phyloP scores from a whole-genome alignment of 2,797 vertebrate species.

The Xyrichtys novacula region DNA sequence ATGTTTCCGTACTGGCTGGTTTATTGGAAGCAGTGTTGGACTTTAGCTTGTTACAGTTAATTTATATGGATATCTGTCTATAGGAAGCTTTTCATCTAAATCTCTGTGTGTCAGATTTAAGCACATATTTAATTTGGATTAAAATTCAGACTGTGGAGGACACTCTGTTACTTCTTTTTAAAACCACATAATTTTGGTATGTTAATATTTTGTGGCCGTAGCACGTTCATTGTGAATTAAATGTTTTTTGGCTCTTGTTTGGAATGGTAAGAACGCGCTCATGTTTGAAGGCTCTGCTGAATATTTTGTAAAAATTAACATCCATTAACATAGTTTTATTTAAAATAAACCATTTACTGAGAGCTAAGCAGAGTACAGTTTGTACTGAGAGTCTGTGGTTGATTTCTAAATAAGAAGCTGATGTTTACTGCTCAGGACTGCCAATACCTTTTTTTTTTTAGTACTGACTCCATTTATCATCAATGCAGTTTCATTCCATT shows the following conservation, averaged over 20 bases:
- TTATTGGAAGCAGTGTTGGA: too few species aligned
- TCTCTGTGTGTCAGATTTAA: not conserved
- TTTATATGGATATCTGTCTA: too few species aligned
- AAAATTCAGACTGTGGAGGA: not conserved
- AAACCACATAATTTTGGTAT: not conserved
- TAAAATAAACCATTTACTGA: conserved; percentile 10
- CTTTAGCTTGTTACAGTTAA: too few species aligned
- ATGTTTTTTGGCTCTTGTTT: not conserved
- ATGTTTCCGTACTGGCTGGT: too few species aligned
- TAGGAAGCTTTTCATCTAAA: not conserved
- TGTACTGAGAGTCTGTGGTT: not conserved
- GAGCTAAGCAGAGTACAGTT: not conserved
- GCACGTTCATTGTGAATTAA: not conserved
- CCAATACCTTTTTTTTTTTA: too few species aligned
- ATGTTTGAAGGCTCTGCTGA: not conserved
- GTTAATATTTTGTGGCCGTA: conserved; percentile 1
- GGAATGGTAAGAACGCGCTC: conserved; percentile 10
- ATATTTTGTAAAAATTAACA: conserved; percentile 10
- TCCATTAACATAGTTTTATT: conserved; percentile 14
- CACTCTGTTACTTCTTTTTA: not conserved
- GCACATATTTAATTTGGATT: not conserved
- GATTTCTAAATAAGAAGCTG: not conserved
- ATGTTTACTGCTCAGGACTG: too few species aligned
- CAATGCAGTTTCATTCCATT: too few species aligned
- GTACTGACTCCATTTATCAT: too few species aligned